Evolutionary conservation across 2,888 invertebrate genomes (phyloP).

Genomic region (Chalcis sispes): DNA sequence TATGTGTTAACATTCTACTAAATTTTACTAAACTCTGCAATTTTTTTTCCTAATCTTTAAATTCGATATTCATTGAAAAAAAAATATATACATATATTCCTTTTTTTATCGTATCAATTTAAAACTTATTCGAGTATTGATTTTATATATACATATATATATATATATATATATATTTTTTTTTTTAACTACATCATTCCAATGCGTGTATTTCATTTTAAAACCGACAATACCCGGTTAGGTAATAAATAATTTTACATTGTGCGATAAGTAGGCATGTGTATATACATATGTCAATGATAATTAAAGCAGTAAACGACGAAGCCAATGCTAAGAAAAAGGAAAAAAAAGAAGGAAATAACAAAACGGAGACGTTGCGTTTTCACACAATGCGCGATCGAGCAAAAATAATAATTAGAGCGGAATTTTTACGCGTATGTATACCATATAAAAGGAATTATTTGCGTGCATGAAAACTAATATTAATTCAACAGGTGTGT

Average conservation of each 20-base stretch:
- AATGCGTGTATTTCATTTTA: not conserved
- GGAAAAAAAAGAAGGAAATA: not conserved
- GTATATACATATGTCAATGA: not conserved
- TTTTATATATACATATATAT: not conserved
- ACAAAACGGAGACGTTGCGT: not conserved
- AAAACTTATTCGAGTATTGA: not conserved
- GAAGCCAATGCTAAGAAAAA: not conserved
- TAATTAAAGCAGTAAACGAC: not conserved
- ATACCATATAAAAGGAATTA: too few species aligned
- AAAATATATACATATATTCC: not conserved
- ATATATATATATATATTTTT: not conserved
- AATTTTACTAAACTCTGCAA: too few species aligned
- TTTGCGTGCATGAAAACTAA: conserved; percentile 3
- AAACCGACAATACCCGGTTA: not conserved
- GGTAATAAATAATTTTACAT: conserved; percentile 27
- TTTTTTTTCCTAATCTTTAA: too few species aligned
- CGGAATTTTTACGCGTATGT: conserved; percentile 6
- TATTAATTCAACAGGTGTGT: conserved; percentile 28
- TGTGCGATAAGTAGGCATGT: conserved; percentile 1
- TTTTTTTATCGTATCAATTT: not conserved
- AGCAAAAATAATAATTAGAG: conserved; percentile 12
- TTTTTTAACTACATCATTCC: not conserved
- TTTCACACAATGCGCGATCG: too few species aligned
- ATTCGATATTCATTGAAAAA: not conserved
- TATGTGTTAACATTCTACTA: too few species aligned